Evolutionary conservation across 2,888 invertebrate species (phyloP), one percentile per base, ranked within the genome.

Genomic region (Xestia c-nigrum): DNA sequence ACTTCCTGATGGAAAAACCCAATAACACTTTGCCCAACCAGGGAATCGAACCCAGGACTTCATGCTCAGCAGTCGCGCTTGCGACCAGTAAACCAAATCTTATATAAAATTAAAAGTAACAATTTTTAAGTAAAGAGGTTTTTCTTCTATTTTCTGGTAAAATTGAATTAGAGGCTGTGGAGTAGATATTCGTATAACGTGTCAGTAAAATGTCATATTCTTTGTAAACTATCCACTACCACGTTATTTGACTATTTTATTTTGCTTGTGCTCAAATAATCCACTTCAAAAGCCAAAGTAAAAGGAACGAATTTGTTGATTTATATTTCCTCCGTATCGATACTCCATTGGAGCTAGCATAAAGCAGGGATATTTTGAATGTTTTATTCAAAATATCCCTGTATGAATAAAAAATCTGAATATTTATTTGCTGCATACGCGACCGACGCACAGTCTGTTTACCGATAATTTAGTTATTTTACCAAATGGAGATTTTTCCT

Each of bases 381-480:
- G 71, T 57, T 81, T 67, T 79, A 71, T 59, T 64, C 16, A 57
- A 52, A 55, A 78, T 5, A 19, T 47, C 10, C 38, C 14, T 0
- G 43, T 57, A 57, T 52, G 16, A 72, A 72, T 69, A 74, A 79
- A 79, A 79, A 40, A 24, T 55, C 2, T 10, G 70, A 70, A 74
- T 69, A 43, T 76, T 64, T 77, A 59, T 81, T 68, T 71, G 47
- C 40, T 38, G 55, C 57, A 72, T 24, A 50, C 31, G 24, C 24
- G 47, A 74, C 31, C 46, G 38, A 72, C 38, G 47, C 47, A 21
- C 31, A 65, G 47, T 83, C 47, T 84, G 47, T 86, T 80, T 77
- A 75, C 72, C 73, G 40, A 80, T 85, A 81, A 72, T 79, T 67
- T 61, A 75, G 59, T 80, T 76, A 76, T 74, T 81, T 76, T 61